Base-by-base conservation (phyloP, 2,888 invertebrate species). In the Eumerus sabulonum region DNA sequence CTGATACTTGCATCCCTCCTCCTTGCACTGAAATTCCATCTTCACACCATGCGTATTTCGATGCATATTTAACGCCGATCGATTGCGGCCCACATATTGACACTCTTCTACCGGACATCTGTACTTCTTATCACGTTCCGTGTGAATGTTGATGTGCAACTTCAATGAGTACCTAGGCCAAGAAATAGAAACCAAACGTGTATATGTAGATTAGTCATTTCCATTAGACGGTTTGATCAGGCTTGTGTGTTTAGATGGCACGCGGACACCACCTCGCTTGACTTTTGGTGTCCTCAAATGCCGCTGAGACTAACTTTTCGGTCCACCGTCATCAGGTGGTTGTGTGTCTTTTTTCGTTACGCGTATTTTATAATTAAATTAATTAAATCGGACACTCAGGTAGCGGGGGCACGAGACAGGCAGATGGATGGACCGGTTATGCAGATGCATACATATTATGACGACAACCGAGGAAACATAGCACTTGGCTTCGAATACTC, bases 81-180 rank as follows among this genome's bases (percentile, higher is more conserved):
- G 87, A 50, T 90, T 92, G 35, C 92, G 88, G 0, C 91, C 91
- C 5, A 90, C 86, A 84, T 91, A 92, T 9, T 90, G 88, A 83
- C 93, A 93, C 27, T 90, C 90, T 36, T 90, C 87, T 76, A 90
- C 85, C 11, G 90, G 88, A 83, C 93, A 93, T 82, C 88, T 89
- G 86, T 89, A 91, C 63, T 89, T 87, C 36, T 76, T 73, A 40
- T 84, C 82, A 50, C 76, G 60, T 54, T 82, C 47, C 1, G 56
- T 63, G 84, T 93, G 93, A 18, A 90, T 90, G 56, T 90, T 86
- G 88, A 91, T 90, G 86, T 93, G 93, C 82, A 92, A 91, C 70
- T 91, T 90, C 7, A 93, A 88, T 56, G 90, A 90, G 79, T 90
- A 90, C 82, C 93, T 93, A 87, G 3, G 42, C 19, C 13, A 47